Percentiles rank a stretch among this genome's conserved stretches.
Evolutionary conservation across 2,797 vertebrate genomes (phyloP).

Genomic region (Pseudopleuronectes americanus): DNA sequence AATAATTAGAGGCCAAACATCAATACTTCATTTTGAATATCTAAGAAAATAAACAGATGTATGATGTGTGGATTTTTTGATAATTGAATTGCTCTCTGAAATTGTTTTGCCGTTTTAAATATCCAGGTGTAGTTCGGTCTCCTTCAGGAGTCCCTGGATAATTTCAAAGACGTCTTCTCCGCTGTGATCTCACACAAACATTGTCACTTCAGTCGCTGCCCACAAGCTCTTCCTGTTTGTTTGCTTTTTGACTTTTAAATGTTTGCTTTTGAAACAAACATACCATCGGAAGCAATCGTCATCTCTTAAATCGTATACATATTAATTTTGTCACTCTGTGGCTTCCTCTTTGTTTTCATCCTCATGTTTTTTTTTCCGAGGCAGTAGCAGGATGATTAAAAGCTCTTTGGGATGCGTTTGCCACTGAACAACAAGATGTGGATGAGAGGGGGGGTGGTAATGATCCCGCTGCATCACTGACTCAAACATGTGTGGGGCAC

Average conservation of each 20-base stretch:
- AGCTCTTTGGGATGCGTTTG: slow-evolving; percentile 32
- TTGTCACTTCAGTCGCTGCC: slow-evolving; percentile 7
- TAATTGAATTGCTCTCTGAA: neutral
- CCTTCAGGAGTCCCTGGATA: neutral
- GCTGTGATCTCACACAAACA: slow-evolving; percentile 28
- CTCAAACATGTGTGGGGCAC: neutral
- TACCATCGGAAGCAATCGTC: slow-evolving; percentile 8
- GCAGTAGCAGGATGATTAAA: slow-evolving; percentile 28
- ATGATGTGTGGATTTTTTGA: neutral
- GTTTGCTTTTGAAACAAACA: slow-evolving; percentile 51
- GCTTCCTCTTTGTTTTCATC: slow-evolving; percentile 25
- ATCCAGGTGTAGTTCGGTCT: slow-evolving; percentile 6
- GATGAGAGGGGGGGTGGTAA: slow-evolving; percentile 21
- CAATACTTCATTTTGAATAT: neutral
- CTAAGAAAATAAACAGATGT: neutral
- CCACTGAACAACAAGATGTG: slow-evolving; percentile 13
- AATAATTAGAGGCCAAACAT: neutral
- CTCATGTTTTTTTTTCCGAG: neutral
- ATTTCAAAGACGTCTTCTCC: slow-evolving; percentile 11
- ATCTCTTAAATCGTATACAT: slow-evolving; percentile 31
- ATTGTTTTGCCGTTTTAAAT: neutral
- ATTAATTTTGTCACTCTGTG: slow-evolving; percentile 22
- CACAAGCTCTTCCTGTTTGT: slow-evolving; percentile 30
- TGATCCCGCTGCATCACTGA: slow-evolving; percentile 2
- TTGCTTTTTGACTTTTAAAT: slow-evolving; percentile 40